A percentile compares a stretch with the other conserved stretches of the same genome.
Evolutionary conservation across 2,797 vertebrate species (phyloP).

Genomic region (Rhynchotus rufescens): DNA sequence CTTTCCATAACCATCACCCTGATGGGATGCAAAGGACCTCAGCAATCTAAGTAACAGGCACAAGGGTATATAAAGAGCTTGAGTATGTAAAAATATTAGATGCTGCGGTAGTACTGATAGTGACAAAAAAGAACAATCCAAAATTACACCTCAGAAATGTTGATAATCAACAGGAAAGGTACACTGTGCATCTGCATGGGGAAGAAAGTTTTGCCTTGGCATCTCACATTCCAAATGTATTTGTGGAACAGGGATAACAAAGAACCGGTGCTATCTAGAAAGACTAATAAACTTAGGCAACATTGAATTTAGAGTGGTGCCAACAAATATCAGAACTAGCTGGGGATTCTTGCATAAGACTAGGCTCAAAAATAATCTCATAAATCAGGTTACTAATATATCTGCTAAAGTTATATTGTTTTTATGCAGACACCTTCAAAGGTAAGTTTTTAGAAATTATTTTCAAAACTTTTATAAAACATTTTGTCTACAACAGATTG

Average conservation of each 20-base stretch:
- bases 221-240: background rate
- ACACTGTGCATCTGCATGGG: background rate
- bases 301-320: background rate
- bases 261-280: background rate
- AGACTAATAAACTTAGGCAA: background rate
- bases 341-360: background rate
- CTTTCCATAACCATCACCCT: background rate
- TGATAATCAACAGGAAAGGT: background rate
- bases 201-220: background rate
- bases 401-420: background rate
- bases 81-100: background rate
- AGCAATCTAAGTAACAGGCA: background rate
- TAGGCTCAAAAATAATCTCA: background rate
- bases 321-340: rapidly evolving
- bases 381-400: background rate
- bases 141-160: background rate
- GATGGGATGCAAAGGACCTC: background rate
- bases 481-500: background rate
- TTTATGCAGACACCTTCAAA: background rate
- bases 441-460: background rate
- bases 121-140: background rate
- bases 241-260: background rate
- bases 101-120: background rate
- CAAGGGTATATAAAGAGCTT: background rate
- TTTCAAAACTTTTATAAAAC: background rate